A percentile compares a stretch with the other conserved stretches of the same genome.
phyloP scores from a whole-genome alignment of 2,797 vertebrate species.

The Amazona finschi region DNA sequence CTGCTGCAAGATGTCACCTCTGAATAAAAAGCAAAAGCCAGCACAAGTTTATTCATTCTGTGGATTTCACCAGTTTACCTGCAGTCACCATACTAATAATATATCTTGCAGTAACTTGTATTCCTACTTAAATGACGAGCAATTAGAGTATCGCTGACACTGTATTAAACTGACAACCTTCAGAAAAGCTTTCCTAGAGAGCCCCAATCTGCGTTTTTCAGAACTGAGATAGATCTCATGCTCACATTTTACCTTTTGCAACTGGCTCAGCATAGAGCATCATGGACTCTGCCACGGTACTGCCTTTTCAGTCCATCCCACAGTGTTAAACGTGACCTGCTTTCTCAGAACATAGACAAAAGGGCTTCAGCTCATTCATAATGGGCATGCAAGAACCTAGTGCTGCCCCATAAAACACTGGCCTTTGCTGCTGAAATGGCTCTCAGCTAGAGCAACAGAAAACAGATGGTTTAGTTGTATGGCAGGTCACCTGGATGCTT shows the following conservation, averaged over 20 bases:
- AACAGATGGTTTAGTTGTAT: neutral
- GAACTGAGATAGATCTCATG: neutral
- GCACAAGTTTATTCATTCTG: neutral
- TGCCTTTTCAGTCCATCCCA: neutral
- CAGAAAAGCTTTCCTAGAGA: neutral
- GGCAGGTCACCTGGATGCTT: neutral
- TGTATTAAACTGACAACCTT: neutral
- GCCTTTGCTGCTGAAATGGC: neutral
- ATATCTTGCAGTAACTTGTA: neutral
- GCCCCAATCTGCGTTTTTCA: neutral
- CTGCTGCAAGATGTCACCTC: neutral
- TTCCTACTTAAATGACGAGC: neutral
- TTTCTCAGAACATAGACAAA: neutral
- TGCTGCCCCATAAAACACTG: neutral
- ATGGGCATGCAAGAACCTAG: neutral
- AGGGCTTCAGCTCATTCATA: neutral
- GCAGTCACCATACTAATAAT: neutral
- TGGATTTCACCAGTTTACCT: neutral
- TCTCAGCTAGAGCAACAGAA: neutral
- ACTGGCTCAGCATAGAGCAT: fast-evolving
- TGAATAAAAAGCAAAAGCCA: neutral
- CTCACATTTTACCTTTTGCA: neutral
- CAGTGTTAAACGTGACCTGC: neutral
- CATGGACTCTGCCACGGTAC: neutral
- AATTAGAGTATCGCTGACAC: neutral